phyloP scores from a whole-genome alignment of 2,888 invertebrate genomes.

The Calameuta filiformis region DNA sequence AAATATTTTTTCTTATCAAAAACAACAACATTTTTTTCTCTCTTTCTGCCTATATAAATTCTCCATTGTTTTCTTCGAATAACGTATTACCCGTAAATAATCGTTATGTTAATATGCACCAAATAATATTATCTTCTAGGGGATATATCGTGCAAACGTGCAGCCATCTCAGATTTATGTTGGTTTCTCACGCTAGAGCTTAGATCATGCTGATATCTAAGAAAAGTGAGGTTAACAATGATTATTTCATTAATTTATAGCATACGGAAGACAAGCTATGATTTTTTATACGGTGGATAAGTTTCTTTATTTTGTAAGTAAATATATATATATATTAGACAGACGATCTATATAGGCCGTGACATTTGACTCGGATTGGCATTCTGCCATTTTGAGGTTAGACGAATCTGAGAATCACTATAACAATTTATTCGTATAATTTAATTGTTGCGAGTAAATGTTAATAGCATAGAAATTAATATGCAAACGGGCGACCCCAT shows the following conservation, averaged over 20 bases:
- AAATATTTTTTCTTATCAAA: too few species aligned
- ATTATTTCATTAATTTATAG: not conserved
- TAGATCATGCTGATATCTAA: not conserved
- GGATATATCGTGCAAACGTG: not conserved
- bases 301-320: conserved; percentile 10
- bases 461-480: not conserved
- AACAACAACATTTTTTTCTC: too few species aligned
- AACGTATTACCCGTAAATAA: conserved; percentile 18
- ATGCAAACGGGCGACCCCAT: not conserved
- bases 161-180: not conserved
- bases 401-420: not conserved
- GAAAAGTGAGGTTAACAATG: not conserved
- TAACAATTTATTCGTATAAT: not conserved
- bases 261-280: not conserved
- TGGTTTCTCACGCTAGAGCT: conserved; percentile 20
- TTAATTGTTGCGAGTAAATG: not conserved
- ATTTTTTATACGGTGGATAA: not conserved
- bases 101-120: not conserved
- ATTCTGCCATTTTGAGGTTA: conserved; percentile 34
- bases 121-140: not conserved
- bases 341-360: conserved; percentile 28
- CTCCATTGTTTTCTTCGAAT: not conserved
- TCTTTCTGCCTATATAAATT: not conserved
- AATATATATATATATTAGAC: conserved; percentile 16
- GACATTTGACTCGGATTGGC: conserved; percentile 45